Conservation (phyloP, 2,797 vertebrate genomes). For the Notolepis coatsorum region DNA sequence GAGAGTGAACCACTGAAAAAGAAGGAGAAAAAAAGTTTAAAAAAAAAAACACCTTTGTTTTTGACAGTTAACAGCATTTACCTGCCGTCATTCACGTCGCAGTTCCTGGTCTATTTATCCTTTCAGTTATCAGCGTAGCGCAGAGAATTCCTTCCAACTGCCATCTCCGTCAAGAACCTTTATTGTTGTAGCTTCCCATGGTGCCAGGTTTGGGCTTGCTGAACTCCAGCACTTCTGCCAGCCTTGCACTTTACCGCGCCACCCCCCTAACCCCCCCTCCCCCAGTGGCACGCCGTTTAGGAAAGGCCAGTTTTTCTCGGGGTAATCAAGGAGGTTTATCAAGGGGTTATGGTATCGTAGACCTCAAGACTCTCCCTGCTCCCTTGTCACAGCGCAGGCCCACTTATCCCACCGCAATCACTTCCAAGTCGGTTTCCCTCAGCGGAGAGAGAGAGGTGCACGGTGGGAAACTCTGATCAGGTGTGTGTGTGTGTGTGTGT, state of each 20-base stretch:
- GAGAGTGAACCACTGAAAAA: background rate
- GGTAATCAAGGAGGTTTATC: slow-evolving; percentile 73
- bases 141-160: slow-evolving; percentile 36
- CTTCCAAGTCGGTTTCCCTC: slow-evolving; percentile 62
- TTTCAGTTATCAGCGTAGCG: slow-evolving; percentile 18
- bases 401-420: slow-evolving; percentile 70
- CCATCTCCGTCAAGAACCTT: slow-evolving; percentile 43
- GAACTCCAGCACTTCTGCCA: slow-evolving; percentile 68
- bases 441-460: slow-evolving; percentile 63
- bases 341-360: slow-evolving; percentile 67
- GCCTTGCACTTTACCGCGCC: slow-evolving; percentile 51
- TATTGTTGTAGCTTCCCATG: slow-evolving; percentile 54
- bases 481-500: slow-evolving; percentile 27
- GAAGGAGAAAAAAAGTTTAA: too few relatives aligned
- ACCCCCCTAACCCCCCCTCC: slow-evolving; percentile 52
- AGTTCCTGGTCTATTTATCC: slow-evolving; percentile 33
- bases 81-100: slow-evolving; percentile 24
- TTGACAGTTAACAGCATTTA: slow-evolving; percentile 35
- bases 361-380: slow-evolving; percentile 56
- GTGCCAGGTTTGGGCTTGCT: slow-evolving; percentile 47
- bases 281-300: slow-evolving; percentile 61
- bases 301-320: slow-evolving; percentile 64
- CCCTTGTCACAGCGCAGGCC: slow-evolving; percentile 59
- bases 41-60: slow-evolving; percentile 29
- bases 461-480: slow-evolving; percentile 70